phyloP scores from a whole-genome alignment of 2,113 vertebrate genomes.

The Oncorhynchus clarkii region DNA sequence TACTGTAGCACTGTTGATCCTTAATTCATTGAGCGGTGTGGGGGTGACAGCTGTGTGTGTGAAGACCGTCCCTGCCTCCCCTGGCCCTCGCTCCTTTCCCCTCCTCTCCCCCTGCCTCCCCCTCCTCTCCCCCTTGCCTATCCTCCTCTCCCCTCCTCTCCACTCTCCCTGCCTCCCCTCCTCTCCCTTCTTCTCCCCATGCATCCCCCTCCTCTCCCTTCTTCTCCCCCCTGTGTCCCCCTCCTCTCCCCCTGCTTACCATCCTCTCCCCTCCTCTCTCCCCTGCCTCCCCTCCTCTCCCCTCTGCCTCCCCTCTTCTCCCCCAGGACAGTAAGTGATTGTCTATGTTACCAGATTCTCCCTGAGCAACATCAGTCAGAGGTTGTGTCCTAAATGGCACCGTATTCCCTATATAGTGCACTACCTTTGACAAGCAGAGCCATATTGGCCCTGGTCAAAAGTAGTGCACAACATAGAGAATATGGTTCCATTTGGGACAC shows the following conservation, averaged over 20 bases:
- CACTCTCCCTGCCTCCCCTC: too few species aligned
- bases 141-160: too few species aligned
- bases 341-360: conserved; percentile 33
- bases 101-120: too few species aligned
- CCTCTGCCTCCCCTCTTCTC: conserved; percentile 24
- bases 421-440: too few species aligned
- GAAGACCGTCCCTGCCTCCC: conserved; percentile 37
- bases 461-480: too few species aligned
- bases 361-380: conserved; percentile 19
- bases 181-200: too few species aligned
- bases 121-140: too few species aligned
- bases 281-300: conserved; percentile 5
- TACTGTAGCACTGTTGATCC: conserved; percentile 29
- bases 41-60: conserved; percentile 48
- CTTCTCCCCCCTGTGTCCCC: too few species aligned
- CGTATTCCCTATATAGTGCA: not conserved
- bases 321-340: conserved; percentile 44
- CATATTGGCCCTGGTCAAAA: too few species aligned
- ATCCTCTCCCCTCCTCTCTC: not conserved
- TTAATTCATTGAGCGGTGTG: conserved; percentile 52
- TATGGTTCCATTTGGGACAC: not conserved
- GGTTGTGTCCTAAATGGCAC: not conserved
- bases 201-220: too few species aligned
- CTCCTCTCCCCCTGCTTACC: too few species aligned
- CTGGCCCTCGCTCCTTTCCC: conserved; percentile 17